A percentile compares a stretch with the other conserved stretches of the same genome.
Conservation (phyloP, 2,888 invertebrate genomes). For the Conops quadrifasciatus region DNA sequence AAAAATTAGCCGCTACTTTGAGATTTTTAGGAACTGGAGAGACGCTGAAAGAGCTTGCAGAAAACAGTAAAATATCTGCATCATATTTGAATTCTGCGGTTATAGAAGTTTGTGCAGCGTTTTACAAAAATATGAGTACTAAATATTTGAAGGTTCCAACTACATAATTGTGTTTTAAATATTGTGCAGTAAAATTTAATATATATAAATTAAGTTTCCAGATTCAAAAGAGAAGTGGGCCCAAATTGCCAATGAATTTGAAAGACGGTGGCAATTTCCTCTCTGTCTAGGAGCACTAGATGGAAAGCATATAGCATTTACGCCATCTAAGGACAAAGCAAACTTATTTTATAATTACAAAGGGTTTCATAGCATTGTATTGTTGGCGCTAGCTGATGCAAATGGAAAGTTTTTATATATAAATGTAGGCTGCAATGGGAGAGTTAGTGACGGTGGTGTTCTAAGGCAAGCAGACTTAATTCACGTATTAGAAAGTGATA, state of each 20-base stretch:
- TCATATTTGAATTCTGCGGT: too few species aligned
- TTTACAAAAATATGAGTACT: too few species aligned
- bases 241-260: not conserved
- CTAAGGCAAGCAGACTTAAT: conserved; percentile 5
- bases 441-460: conserved; percentile 3
- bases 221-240: too few species aligned
- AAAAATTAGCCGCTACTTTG: too few species aligned
- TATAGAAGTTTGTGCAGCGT: too few species aligned
- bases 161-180: too few species aligned
- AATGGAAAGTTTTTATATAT: not conserved
- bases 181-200: too few species aligned
- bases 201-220: too few species aligned
- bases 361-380: conserved; percentile 4
- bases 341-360: conserved; percentile 5
- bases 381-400: conserved; percentile 9
- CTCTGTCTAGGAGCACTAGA: conserved; percentile 8
- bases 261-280: conserved; percentile 9
- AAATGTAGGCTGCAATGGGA: conserved; percentile 4
- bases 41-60: too few species aligned
- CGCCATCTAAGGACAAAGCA: not conserved
- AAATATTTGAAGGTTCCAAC: too few species aligned
- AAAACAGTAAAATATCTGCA: too few species aligned
- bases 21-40: too few species aligned
- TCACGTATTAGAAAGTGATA: not conserved
- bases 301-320: not conserved